phyloP scores from a whole-genome alignment of 64 coral and sea anemone genomes.

The Hydrozoanthus tunicans region DNA sequence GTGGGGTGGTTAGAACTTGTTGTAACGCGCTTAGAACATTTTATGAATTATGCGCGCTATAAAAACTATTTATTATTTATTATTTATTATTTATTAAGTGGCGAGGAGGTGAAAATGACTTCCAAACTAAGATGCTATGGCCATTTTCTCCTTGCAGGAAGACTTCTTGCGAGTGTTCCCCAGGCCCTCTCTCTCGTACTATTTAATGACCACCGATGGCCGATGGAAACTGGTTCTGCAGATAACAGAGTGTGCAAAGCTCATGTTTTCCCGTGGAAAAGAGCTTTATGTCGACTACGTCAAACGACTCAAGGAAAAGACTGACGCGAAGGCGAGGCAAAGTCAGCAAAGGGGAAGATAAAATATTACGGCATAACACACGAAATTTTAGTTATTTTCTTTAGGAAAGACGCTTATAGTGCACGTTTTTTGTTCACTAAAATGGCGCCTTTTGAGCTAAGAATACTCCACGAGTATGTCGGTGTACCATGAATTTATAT shows the following conservation, averaged over 20 bases:
- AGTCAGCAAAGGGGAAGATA: constrained; percentile 26
- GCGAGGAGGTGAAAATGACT: too few species aligned
- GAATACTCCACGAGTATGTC: too few species aligned
- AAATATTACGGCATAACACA: background rate
- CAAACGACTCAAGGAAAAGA: constrained; percentile 12
- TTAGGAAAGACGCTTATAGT: background rate
- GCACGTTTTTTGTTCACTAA: too few species aligned
- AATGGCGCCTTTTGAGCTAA: too few species aligned
- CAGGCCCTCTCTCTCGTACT: constrained; percentile 42
- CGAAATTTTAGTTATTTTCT: background rate
- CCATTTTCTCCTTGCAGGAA: constrained; percentile 6
- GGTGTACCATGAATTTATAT: too few species aligned
- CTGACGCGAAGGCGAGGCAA: background rate
- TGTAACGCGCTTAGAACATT: too few species aligned
- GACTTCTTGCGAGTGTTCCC: constrained; percentile 55
- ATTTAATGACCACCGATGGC: constrained; percentile 31
- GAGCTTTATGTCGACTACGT: constrained; percentile 31
- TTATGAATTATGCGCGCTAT: too few species aligned
- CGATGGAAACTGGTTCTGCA: constrained; percentile 44
- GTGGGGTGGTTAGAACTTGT: too few species aligned
- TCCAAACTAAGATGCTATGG: too few species aligned
- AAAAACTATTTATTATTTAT: too few species aligned
- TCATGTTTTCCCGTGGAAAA: background rate
- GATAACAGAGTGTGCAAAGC: constrained; percentile 20
- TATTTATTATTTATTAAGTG: too few species aligned